These are phyloP conservation scores for Amphiprion clarkii DNA, from an alignment of 2,797 vertebrate genomes.

Conservation along the genomic window DNA sequence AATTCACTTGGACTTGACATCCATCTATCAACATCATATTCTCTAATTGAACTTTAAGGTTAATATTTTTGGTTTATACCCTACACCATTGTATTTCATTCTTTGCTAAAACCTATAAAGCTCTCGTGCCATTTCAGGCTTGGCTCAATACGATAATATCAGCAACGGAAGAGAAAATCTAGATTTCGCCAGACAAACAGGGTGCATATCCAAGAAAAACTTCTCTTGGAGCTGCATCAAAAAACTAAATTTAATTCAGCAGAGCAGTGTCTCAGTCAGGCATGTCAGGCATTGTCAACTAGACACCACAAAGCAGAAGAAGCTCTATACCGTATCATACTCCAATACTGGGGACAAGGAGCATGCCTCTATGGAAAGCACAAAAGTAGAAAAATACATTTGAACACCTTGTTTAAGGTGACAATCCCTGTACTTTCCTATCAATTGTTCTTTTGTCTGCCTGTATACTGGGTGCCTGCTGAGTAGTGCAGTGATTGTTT, in stretches of 20 bases:
- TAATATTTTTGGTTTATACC: conserved; percentile 56
- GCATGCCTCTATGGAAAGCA: no score
- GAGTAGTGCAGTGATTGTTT: no score
- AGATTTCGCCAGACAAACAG: conserved; percentile 6
- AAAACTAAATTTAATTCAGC: background rate
- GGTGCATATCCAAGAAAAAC: background rate
- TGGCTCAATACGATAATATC: conserved; percentile 7
- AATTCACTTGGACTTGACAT: conserved; percentile 73
- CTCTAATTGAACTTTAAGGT: conserved; percentile 71
- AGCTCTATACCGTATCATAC: no score
- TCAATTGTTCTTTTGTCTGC: no score
- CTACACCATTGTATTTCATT: conserved; percentile 43
- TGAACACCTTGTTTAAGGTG: no score
- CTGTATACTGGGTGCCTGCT: no score
- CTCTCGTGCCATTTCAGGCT: conserved; percentile 10
- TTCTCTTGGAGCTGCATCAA: background rate
- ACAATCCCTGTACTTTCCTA: no score
- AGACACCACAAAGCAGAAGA: background rate
- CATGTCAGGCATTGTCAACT: background rate
- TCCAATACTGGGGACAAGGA: no score
- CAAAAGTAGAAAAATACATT: no score
- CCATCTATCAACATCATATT: conserved; percentile 73
- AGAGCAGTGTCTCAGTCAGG: background rate
- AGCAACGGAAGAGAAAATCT: conserved; percentile 6
- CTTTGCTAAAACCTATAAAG: conserved; percentile 18